Conservation (phyloP, 2,113 vertebrate genomes). For the Lanius collurio region DNA sequence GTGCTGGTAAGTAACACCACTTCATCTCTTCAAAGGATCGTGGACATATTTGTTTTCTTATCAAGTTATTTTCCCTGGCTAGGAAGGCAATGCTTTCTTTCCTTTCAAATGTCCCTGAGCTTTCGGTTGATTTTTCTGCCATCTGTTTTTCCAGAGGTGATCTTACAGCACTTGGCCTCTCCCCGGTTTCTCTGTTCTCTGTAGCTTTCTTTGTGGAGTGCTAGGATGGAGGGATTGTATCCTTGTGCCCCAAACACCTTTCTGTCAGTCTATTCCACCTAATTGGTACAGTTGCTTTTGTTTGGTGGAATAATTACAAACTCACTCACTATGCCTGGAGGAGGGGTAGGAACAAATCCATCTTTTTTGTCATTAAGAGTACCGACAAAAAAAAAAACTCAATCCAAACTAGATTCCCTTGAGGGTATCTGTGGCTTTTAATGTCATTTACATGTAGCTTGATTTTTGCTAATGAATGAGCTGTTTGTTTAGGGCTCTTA, state of each 20-base stretch:
- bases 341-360: constrained; percentile 19
- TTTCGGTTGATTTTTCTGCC: background rate
- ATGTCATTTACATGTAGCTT: constrained; percentile 21
- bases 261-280: background rate
- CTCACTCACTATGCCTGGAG: background rate
- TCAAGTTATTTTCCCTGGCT: background rate
- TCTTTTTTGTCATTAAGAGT: constrained; percentile 14
- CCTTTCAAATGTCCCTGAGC: background rate
- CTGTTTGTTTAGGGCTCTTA: constrained; percentile 9
- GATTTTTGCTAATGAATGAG: constrained; percentile 33
- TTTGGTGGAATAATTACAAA: background rate
- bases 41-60: background rate
- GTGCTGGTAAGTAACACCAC: background rate
- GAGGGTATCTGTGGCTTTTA: constrained; percentile 12
- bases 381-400: background rate
- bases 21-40: background rate
- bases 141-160: background rate
- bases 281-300: background rate
- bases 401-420: background rate
- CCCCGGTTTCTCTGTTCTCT: background rate
- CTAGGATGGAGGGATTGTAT: background rate
- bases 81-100: background rate
- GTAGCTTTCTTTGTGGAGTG: background rate
- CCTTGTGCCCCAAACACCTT: background rate
- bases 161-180: background rate